phyloP scores from a whole-genome alignment of 2,113 vertebrate genomes.

The Neotragus pygmaeus region DNA sequence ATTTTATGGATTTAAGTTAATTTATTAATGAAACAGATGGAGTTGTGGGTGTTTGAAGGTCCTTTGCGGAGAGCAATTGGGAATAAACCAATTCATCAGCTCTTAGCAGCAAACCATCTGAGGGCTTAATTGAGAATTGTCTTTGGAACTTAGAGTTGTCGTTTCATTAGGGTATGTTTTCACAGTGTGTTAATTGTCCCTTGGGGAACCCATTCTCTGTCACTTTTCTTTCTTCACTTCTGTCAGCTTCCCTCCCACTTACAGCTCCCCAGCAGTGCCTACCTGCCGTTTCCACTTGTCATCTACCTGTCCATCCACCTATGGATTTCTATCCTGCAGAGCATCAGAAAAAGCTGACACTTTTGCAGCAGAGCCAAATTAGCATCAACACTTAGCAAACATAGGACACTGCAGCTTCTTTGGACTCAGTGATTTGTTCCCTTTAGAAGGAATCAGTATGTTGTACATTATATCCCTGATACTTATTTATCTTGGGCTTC shows the following conservation, averaged over 20 bases:
- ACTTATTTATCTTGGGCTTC: neutral
- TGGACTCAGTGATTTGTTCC: neutral
- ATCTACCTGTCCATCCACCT: neutral
- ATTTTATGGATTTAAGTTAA: conserved; percentile 13
- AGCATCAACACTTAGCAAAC: neutral
- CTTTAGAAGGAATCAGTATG: neutral
- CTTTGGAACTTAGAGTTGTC: conserved; percentile 17
- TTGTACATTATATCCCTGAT: neutral
- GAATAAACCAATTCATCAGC: conserved; percentile 8
- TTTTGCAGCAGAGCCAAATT: neutral
- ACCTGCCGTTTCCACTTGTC: neutral
- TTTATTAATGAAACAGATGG: conserved; percentile 52
- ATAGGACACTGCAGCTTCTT: neutral
- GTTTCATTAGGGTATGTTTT: neutral
- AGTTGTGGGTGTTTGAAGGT: conserved; percentile 14
- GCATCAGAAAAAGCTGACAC: neutral
- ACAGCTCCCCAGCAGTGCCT: neutral
- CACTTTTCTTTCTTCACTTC: neutral
- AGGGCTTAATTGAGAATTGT: conserved; percentile 49
- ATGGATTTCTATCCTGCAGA: neutral
- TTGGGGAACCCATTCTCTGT: neutral
- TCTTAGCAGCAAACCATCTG: neutral
- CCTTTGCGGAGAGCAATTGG: neutral
- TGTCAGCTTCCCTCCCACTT: neutral
- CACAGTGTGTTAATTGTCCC: neutral